These are phyloP conservation scores for Porites divaricata DNA, from an alignment of 92 coral and sea anemone genomes.

Conservation along the genomic window DNA sequence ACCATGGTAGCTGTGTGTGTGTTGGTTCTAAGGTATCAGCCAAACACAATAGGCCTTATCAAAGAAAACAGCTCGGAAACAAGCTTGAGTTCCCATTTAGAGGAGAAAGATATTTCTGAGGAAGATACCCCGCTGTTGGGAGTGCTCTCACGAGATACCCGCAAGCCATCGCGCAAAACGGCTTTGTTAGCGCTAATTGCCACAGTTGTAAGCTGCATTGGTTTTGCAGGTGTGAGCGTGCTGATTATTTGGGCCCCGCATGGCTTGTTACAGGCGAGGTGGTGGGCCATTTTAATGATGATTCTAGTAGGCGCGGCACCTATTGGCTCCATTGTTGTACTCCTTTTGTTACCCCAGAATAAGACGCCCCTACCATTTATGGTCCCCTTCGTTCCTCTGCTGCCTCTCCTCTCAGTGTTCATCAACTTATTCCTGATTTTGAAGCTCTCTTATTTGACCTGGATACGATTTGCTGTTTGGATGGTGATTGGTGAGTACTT, in stretches of 20 bases:
- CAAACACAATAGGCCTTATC: slow-evolving; percentile 73
- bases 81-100: slow-evolving; percentile 5
- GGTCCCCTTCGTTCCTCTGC: slow-evolving; percentile 89
- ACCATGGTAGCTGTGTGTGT: slow-evolving; percentile 91
- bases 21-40: slow-evolving; percentile 81
- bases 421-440: slow-evolving; percentile 81
- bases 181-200: slow-evolving; percentile 52
- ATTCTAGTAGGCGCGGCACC: slow-evolving; percentile 43
- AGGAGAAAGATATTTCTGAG: not conserved
- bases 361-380: slow-evolving; percentile 84
- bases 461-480: slow-evolving; percentile 93
- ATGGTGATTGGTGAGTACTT: slow-evolving; percentile 85
- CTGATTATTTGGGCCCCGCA: slow-evolving; percentile 70
- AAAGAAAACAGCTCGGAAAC: slow-evolving; percentile 45
- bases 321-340: slow-evolving; percentile 48
- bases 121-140: slow-evolving; percentile 29
- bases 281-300: slow-evolving; percentile 75
- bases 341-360: slow-evolving; percentile 81
- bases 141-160: not conserved
- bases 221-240: slow-evolving; percentile 55
- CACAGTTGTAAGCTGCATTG: slow-evolving; percentile 31
- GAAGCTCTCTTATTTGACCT: slow-evolving; percentile 79
- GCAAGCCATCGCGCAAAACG: slow-evolving; percentile 57
- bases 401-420: slow-evolving; percentile 82
- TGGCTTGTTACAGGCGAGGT: slow-evolving; percentile 43